Evolutionary conservation across 2,113 vertebrate genomes (phyloP), one percentile per base, ranked within the genome.

Genomic region (Misgurnus mizolepis): DNA sequence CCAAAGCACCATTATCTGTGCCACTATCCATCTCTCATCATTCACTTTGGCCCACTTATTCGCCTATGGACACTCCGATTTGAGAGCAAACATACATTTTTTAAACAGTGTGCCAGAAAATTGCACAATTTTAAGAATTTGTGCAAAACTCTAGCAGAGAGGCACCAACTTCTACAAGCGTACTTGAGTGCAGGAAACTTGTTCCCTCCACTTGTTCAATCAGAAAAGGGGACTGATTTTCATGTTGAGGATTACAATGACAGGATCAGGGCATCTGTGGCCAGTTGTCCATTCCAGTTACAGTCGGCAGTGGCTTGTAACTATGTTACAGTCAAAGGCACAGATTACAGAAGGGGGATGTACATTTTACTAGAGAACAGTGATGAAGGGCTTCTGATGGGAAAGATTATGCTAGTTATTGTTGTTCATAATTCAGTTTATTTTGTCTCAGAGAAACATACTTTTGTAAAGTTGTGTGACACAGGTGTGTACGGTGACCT

Each of bases 1-100:
- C 12, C n/a, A 49, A 77, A 53, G 50, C 75, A 77, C 53, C 75
- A 77, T 47, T 77, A 66, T 53, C 12, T 77, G 6, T 53, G 49
- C 49, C 69, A 56, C 39, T 72, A 40, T 22, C 47, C 69, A 3
- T 17, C 40, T 1, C 49, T 72, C 6, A 56, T 39, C 14, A 5
- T 72, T 27, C 45, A 72, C n/a, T 72, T 70, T 22, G 43, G 69
- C 22, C 47, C 50, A 55, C 50, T 72, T 50, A 72, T 39, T 34
- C 50, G 27, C 5, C 18, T 39, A 4, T 72, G 69, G 69, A 72
- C 69, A 6, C 11, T 55, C 5, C 7, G 49, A 1, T 72, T 72
- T 56, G 50, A 72, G 15, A 72, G 49, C 47, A 72, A 55, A 39
- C 47, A 72, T 22, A 34, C 22, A 2, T 65, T 39, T 34, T 65